phyloP scores from a whole-genome alignment of 2,113 vertebrate genomes.

The Vimba vimba region DNA sequence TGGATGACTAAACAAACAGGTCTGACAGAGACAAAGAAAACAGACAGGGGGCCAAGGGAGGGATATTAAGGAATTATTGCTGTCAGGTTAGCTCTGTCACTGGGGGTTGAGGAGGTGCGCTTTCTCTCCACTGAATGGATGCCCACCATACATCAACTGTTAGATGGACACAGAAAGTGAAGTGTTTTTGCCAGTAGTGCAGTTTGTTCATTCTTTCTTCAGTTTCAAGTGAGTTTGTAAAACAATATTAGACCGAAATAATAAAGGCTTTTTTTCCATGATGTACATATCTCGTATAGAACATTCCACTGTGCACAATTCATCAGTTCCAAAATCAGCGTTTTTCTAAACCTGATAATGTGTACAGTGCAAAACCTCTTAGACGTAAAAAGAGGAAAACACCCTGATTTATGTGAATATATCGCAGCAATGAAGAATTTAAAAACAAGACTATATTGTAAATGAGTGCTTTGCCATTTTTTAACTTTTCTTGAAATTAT shows the following conservation, averaged over 20 bases:
- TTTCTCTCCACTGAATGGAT: conserved; percentile 65
- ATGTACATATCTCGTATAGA: conserved; percentile 6
- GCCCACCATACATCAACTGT: conserved; percentile 52
- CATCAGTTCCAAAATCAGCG: conserved; percentile 65
- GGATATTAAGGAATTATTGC: conserved; percentile 15
- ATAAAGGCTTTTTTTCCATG: neutral
- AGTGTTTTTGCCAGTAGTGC: neutral
- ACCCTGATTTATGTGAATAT: conserved; percentile 28
- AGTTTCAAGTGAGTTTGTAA: neutral
- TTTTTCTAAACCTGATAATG: conserved; percentile 24
- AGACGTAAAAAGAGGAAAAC: neutral
- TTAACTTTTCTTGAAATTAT: conserved; percentile 51
- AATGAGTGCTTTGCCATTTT: conserved; percentile 71
- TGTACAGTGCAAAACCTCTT: conserved; percentile 25
- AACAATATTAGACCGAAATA: neutral
- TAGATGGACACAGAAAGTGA: neutral
- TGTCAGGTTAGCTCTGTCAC: conserved; percentile 57
- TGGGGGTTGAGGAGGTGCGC: conserved; percentile 20
- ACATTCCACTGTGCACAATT: conserved; percentile 78
- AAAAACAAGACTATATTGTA: conserved; percentile 55
- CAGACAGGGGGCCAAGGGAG: conserved; percentile 40
- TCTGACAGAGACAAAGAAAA: conserved; percentile 39
- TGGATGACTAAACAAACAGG: conserved; percentile 71
- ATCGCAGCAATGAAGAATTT: conserved; percentile 42
- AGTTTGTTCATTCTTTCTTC: neutral